A percentile compares a stretch with the other conserved stretches of the same genome.
Conservation (phyloP, 1,140 invertebrate genomes). For the Aricia agestis region DNA sequence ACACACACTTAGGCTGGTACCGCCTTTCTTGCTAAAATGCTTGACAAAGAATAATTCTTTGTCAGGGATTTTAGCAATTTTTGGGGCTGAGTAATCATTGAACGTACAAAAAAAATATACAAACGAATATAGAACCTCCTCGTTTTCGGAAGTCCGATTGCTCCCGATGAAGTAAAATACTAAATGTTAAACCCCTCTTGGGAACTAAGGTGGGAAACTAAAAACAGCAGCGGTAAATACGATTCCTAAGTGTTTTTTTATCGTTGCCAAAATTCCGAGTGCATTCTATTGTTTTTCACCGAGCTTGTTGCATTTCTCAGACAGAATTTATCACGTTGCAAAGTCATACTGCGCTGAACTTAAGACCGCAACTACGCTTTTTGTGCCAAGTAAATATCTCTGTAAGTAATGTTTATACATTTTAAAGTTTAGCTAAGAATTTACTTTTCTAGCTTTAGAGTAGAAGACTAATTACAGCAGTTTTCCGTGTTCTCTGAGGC, state of each 20-base stretch:
- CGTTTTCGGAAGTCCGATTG: too few species aligned
- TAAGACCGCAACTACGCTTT: background rate
- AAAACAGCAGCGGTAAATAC: too few species aligned
- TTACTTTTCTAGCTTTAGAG: background rate
- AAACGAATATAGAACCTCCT: too few species aligned
- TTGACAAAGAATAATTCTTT: too few species aligned
- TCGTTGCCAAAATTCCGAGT: background rate
- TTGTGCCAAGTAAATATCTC: background rate
- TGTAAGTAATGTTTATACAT: background rate
- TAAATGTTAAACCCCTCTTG: too few species aligned
- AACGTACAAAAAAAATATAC: too few species aligned
- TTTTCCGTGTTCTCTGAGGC: background rate
- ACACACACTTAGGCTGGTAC: too few species aligned
- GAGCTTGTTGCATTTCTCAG: background rate
- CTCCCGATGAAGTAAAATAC: too few species aligned
- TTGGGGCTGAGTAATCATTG: too few species aligned
- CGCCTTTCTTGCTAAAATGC: too few species aligned
- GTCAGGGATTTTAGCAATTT: too few species aligned
- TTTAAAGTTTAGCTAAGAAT: constrained; percentile 5
- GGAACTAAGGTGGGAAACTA: too few species aligned
- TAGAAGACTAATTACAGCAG: background rate
- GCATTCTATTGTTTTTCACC: background rate
- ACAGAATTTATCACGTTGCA: background rate
- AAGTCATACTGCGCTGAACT: background rate
- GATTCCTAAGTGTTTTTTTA: background rate